Percentiles rank a stretch among this genome's conserved stretches.
These are phyloP conservation scores for Meloe dianella DNA, from an alignment of 2,888 invertebrate genomes.

Conservation along the genomic window DNA sequence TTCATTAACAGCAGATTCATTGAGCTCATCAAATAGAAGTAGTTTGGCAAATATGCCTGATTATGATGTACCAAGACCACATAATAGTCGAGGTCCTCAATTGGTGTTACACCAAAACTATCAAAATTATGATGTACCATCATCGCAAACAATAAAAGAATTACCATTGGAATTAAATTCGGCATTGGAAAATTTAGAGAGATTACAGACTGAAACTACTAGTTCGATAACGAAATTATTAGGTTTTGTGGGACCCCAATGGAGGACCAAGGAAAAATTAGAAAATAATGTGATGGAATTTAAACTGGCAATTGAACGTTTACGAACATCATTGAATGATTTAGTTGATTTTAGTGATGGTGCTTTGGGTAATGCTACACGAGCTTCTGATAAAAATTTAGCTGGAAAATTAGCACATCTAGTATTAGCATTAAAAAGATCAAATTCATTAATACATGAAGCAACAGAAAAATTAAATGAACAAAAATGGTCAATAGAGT, in stretches of 20 bases:
- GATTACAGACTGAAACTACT: constrained; percentile 80
- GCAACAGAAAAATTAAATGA: constrained; percentile 76
- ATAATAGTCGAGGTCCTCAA: constrained; percentile 52
- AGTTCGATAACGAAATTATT: constrained; percentile 79
- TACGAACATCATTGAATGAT: constrained; percentile 83
- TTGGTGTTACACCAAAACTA: constrained; percentile 47
- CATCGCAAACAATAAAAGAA: constrained; percentile 63
- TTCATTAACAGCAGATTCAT: constrained; percentile 68
- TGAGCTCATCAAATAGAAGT: constrained; percentile 63
- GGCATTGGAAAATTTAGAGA: constrained; percentile 76
- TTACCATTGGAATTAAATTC: constrained; percentile 77
- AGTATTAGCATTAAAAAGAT: constrained; percentile 79
- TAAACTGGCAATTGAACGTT: constrained; percentile 76
- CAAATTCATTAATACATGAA: constrained; percentile 80
- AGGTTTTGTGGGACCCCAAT: constrained; percentile 79
- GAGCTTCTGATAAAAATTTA: constrained; percentile 78
- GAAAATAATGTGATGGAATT: constrained; percentile 82
- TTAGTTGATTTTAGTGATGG: constrained; percentile 89
- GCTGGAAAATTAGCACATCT: constrained; percentile 76
- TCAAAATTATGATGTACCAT: constrained; percentile 69
- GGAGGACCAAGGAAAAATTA: constrained; percentile 81
- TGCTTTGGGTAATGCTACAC: constrained; percentile 83
- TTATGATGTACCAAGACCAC: constrained; percentile 72
- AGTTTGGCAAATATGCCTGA: constrained; percentile 66
- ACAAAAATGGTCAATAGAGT: constrained; percentile 78